Evolutionary conservation across 2,113 vertebrate genomes (phyloP), one percentile per base, ranked within the genome.

Genomic region (Strix aluco): DNA sequence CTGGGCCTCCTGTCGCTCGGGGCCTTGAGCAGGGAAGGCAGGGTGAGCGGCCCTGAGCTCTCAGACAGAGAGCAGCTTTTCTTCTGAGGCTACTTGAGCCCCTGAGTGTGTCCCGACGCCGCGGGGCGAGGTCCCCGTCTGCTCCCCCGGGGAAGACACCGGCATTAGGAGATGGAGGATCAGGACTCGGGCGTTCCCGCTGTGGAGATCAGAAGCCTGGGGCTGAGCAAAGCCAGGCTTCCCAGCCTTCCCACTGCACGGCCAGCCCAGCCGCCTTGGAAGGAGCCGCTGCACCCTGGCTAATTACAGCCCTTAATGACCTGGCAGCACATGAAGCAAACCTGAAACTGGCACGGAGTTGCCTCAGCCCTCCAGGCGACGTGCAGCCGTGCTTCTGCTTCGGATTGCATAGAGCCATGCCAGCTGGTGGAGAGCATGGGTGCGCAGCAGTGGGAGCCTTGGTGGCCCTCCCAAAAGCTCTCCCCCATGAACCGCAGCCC

Each of bases 161-260:
- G 0, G 44, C 34, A 0, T 3, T 0, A 1, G 46, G 40, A n/a
- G 49, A 6, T 10, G 52, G 40, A 36, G 54, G 26, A 12, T 19
- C 1, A 3, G 36, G 38, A 10, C 42, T 18, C 15, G 13, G 82
- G 25, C 17, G 29, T 15, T 27, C n/a, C 75, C 26, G 3, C 30
- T 0, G 2, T n/a, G 1, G 42, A 9, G 77, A 38, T 25, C 3
- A 15, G 49, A 15, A 27, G 72, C 79, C 72, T 3, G 49, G 29
- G 72, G 72, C 85, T 54, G 38, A 42, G 78, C 84, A 49, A 25
- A 63, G 6, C 46, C 27, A 1, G 34, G 15, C 46, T 23, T 18
- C 38, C 10, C 30, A 4, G 44, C 70, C 34, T 21, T 49, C 61
- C 61, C 52, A 1, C 23, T 19, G 36, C 54, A 9, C 47, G 8